phyloP scores from a whole-genome alignment of 1,140 invertebrate genomes.

The Sipha flava region DNA sequence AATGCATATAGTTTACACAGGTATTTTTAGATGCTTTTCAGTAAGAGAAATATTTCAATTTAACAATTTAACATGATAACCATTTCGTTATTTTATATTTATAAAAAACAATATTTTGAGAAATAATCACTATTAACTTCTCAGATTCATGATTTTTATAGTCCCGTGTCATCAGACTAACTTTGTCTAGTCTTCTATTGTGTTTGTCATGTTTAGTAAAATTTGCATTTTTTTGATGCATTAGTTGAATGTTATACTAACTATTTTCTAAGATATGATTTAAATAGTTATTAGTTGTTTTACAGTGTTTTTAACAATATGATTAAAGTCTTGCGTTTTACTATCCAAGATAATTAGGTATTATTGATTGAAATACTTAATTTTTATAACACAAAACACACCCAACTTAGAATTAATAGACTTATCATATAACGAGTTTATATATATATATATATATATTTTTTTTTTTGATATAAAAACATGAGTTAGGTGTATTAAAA shows the following conservation, averaged over 20 bases:
- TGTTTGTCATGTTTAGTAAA: background rate
- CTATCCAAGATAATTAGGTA: background rate
- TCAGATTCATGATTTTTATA: background rate
- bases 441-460: too few species aligned
- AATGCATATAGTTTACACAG: background rate
- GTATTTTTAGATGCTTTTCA: background rate
- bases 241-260: conserved; percentile 6
- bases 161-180: background rate
- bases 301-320: conserved; percentile 1
- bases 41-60: background rate
- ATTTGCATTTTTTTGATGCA: background rate
- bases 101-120: background rate
- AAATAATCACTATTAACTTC: background rate
- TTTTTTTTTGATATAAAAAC: conserved; percentile 8
- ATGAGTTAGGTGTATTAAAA: conserved; percentile 20
- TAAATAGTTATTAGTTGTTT: conserved; percentile 5
- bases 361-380: background rate
- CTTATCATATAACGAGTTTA: background rate
- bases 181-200: conserved; percentile 12
- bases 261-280: background rate
- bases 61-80: background rate
- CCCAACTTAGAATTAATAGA: background rate
- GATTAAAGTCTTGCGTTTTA: conserved; percentile 10
- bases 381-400: background rate
- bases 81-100: background rate